These are phyloP conservation scores for Sylvia atricapilla DNA, from an alignment of 2,113 vertebrate genomes.

Conservation along the genomic window DNA sequence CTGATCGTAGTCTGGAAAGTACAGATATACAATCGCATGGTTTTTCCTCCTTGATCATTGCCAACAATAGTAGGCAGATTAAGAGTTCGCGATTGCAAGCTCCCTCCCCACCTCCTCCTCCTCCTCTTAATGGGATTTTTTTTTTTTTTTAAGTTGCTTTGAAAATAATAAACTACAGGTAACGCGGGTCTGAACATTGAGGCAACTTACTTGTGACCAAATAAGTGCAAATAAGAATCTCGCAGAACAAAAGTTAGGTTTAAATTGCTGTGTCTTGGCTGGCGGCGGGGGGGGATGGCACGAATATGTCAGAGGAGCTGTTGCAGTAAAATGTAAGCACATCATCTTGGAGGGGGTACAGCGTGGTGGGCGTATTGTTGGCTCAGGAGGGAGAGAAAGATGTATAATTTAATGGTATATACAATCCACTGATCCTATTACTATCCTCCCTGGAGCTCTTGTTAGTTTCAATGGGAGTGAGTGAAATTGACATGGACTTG, in stretches of 20 bases:
- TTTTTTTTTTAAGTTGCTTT: slow-evolving; percentile 74
- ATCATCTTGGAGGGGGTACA: slow-evolving; percentile 80
- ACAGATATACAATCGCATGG: slow-evolving; percentile 67
- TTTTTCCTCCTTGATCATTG: slow-evolving; percentile 66
- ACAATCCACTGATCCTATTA: slow-evolving; percentile 85
- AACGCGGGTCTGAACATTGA: slow-evolving; percentile 73
- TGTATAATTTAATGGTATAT: slow-evolving; percentile 93
- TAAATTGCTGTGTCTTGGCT: slow-evolving; percentile 68
- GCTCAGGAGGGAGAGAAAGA: slow-evolving; percentile 85
- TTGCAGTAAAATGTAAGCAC: slow-evolving; percentile 85
- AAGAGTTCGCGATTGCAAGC: slow-evolving; percentile 79
- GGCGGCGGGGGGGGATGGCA: slow-evolving; percentile 12
- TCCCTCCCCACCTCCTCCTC: slow-evolving; percentile 28
- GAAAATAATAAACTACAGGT: slow-evolving; percentile 68
- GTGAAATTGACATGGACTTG: slow-evolving; percentile 92
- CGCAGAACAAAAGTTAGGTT: slow-evolving; percentile 80
- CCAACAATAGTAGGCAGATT: slow-evolving; percentile 76
- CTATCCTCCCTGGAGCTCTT: slow-evolving; percentile 84
- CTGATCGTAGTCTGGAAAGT: slow-evolving; percentile 68
- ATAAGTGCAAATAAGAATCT: slow-evolving; percentile 81
- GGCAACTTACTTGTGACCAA: slow-evolving; percentile 82
- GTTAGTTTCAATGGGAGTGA: slow-evolving; percentile 86
- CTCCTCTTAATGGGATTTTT: slow-evolving; percentile 69
- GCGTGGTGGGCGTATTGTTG: slow-evolving; percentile 88
- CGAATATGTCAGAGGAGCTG: slow-evolving; percentile 81